These are phyloP conservation scores for Drosophila imparisetae DNA, from an alignment of 2,888 invertebrate genomes.

Conservation along the genomic window DNA sequence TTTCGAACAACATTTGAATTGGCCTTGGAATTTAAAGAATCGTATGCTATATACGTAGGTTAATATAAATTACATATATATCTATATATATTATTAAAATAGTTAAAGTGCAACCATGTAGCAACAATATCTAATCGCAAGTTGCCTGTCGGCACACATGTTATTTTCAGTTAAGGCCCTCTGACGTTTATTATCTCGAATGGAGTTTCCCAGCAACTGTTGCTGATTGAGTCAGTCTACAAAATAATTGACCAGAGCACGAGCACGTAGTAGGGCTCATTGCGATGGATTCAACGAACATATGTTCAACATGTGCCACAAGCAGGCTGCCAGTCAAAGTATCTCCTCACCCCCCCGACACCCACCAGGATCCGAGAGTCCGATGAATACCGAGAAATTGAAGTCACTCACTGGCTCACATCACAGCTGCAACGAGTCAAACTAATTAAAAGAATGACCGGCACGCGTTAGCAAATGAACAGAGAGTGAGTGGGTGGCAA, in stretches of 20 bases:
- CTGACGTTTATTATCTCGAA: slow-evolving; percentile 39
- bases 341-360: not conserved
- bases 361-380: not conserved
- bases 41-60: not conserved
- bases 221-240: slow-evolving; percentile 24
- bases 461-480: slow-evolving; percentile 29
- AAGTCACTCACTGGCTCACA: slow-evolving; percentile 26
- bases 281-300: slow-evolving; percentile 30
- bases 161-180: slow-evolving; percentile 7
- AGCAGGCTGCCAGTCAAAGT: slow-evolving; percentile 33
- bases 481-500: not conserved
- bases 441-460: slow-evolving; percentile 60
- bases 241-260: slow-evolving; percentile 2
- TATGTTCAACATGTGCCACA: slow-evolving; percentile 48
- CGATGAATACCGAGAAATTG: slow-evolving; percentile 39
- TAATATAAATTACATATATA: not conserved
- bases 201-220: slow-evolving; percentile 24
- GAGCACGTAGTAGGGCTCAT: slow-evolving; percentile 46
- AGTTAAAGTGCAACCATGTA: not conserved
- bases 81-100: not conserved
- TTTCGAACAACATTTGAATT: not conserved
- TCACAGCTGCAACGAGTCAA: slow-evolving; percentile 54
- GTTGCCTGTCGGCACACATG: not conserved
- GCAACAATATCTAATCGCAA: slow-evolving; percentile 5
- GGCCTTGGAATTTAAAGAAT: not conserved